phyloP scores from a whole-genome alignment of 1,140 invertebrate species.

The Pseudomyrmex pallidus region DNA sequence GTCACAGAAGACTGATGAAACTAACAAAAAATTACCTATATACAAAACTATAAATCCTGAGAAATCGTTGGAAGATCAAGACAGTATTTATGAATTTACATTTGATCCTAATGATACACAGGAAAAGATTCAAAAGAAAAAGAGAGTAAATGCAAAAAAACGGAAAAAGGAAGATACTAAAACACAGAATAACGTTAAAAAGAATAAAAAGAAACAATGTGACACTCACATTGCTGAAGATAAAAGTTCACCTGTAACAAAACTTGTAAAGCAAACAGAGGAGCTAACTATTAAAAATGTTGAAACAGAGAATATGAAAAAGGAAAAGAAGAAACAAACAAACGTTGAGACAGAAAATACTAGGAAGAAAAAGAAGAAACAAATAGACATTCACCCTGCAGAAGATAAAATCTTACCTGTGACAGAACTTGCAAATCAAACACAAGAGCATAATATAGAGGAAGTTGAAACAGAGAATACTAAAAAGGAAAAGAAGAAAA shows the following conservation, averaged over 20 bases:
- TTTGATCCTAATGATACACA: conserved; percentile 60
- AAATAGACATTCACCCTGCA: too few species aligned
- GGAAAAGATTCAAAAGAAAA: conserved; percentile 57
- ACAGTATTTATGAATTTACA: conserved; percentile 68
- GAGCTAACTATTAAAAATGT: too few species aligned
- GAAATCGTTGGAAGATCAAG: not conserved
- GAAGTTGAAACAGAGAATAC: too few species aligned
- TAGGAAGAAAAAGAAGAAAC: not conserved
- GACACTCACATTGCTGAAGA: too few species aligned
- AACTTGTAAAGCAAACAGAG: too few species aligned
- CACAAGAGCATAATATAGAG: too few species aligned
- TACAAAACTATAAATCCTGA: conserved; percentile 50
- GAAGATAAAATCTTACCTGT: too few species aligned
- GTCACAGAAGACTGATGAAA: not conserved
- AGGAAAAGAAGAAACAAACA: too few species aligned
- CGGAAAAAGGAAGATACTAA: not conserved
- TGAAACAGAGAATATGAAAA: too few species aligned
- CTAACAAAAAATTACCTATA: conserved; percentile 52
- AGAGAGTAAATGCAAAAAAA: conserved; percentile 3
- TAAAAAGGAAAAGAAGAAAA: not conserved
- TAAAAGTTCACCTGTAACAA: too few species aligned
- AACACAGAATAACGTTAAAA: not conserved
- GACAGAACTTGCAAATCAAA: too few species aligned
- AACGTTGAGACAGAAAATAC: too few species aligned
- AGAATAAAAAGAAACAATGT: not conserved